Conservation (phyloP, 2,888 invertebrate species). For the Coronaproctus castanopsis region DNA sequence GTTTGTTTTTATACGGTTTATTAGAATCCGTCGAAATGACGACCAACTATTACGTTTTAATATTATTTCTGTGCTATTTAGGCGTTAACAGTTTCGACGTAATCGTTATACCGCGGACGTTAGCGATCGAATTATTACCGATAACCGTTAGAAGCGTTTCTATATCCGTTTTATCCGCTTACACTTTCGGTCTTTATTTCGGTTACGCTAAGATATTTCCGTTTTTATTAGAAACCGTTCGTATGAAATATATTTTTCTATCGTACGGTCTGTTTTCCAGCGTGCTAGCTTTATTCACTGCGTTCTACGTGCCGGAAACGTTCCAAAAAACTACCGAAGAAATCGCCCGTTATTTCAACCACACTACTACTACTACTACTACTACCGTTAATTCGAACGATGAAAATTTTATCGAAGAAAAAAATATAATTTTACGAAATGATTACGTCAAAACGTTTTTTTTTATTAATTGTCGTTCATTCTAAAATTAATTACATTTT, state of each 20-base stretch:
- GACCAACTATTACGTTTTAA: slow-evolving; percentile 27
- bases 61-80: slow-evolving; percentile 32
- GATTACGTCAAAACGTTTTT: too few relatives aligned
- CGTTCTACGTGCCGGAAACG: slow-evolving; percentile 35
- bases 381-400: too few relatives aligned
- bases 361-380: too few relatives aligned
- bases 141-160: slow-evolving; percentile 32
- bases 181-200: slow-evolving; percentile 37
- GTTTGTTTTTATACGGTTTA: too few relatives aligned
- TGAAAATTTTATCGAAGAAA: too few relatives aligned
- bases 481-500: too few relatives aligned
- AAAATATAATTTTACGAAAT: too few relatives aligned
- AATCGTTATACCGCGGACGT: slow-evolving; percentile 37
- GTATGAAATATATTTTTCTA: slow-evolving; percentile 22
- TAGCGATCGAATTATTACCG: slow-evolving; percentile 34
- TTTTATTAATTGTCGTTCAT: too few relatives aligned
- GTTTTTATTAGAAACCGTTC: slow-evolving; percentile 25
- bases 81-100: slow-evolving; percentile 34
- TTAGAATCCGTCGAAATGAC: too few relatives aligned
- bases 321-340: slow-evolving; percentile 34
- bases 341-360: slow-evolving; percentile 30
- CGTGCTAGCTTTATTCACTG: slow-evolving; percentile 29
- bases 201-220: slow-evolving; percentile 33
- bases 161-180: slow-evolving; percentile 31
- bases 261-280: slow-evolving; percentile 31